Conservation (phyloP, 2,797 vertebrate genomes). For the Acridotheres tristis region DNA sequence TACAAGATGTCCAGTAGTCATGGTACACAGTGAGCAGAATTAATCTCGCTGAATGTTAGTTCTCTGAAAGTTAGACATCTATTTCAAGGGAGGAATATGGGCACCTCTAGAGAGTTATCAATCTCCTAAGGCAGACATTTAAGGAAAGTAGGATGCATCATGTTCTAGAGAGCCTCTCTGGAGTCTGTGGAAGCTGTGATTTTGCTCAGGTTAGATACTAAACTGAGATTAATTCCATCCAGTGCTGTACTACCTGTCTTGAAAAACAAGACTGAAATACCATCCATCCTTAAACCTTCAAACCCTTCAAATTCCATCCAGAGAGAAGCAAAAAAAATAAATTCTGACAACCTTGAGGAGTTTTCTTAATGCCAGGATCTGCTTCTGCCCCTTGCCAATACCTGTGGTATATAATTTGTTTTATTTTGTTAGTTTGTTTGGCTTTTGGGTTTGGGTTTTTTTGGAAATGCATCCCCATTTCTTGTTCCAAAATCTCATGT, state of each 20-base stretch:
- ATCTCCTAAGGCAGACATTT: not conserved
- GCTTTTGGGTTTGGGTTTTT: not conserved
- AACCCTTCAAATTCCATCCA: not conserved
- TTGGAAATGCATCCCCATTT: not conserved
- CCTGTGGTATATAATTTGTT: not conserved
- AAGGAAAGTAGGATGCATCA: slow-evolving; percentile 10
- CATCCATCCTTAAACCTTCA: not conserved
- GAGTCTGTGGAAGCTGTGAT: not conserved
- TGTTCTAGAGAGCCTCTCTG: not conserved
- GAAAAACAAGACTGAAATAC: not conserved
- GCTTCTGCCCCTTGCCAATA: not conserved
- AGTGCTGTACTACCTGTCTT: not conserved
- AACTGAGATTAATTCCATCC: slow-evolving; percentile 3
- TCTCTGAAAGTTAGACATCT: not conserved
- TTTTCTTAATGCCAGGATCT: not conserved
- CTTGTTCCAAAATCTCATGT: not conserved
- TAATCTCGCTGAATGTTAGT: not conserved
- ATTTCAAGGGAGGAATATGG: not conserved
- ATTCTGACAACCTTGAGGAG: not conserved
- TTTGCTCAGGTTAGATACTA: slow-evolving; percentile 6
- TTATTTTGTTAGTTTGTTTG: not conserved
- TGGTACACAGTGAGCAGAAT: not conserved
- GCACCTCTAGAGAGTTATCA: not conserved
- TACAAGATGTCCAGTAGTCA: not conserved
- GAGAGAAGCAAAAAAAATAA: not conserved